Base-by-base conservation (phyloP, 2,797 vertebrate genomes). In the Premnoplex brunnescens region DNA sequence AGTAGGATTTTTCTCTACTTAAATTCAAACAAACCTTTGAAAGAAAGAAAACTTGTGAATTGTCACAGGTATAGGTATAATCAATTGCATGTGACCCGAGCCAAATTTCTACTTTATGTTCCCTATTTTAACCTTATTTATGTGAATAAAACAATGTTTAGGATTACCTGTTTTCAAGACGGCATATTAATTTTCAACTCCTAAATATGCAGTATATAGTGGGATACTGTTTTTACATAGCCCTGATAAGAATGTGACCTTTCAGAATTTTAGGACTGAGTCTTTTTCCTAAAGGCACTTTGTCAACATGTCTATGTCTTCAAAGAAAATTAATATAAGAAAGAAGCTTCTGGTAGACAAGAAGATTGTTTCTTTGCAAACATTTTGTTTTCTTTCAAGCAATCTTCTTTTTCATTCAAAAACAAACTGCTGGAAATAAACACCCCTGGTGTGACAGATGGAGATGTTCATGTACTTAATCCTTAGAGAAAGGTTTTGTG, bases 341-440 rank as follows among this genome's bases (percentile, higher is more conserved):
- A 89, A 87, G 32, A 79, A 67, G 8, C 5, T 82, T 92, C 36
- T 62, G 36, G 36, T 77, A 92, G 55, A 43, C 67, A 93, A 94
- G 71, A 93, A 92, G 68, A 22, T 54, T 94, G 88, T 88, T 94
- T 96, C 77, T 68, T 39, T 60, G 48, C 23, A 75, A 79, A 92
- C 4, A 19, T 81, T 91, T 73, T 85, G 12, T 62, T 94, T 78
- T 67, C 56, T 95, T 85, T 48, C 13, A 79, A 92, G 76, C 7
- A 49, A 27, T 69, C 37, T 86, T 82, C 56, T 58, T 58, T 32
- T 16, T 21, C 24, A 93, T 86, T 86, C 17, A 41, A 84, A 93
- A 85, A 6, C 2, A 73, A 92, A 46, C 30, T 28, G 52, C 48
- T 56, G 34, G 39, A 95, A 92, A 81, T 81, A 91, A 85, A 34